These are phyloP conservation scores for Therioaphis trifolii DNA, from an alignment of 2,888 invertebrate species.

Conservation along the genomic window DNA sequence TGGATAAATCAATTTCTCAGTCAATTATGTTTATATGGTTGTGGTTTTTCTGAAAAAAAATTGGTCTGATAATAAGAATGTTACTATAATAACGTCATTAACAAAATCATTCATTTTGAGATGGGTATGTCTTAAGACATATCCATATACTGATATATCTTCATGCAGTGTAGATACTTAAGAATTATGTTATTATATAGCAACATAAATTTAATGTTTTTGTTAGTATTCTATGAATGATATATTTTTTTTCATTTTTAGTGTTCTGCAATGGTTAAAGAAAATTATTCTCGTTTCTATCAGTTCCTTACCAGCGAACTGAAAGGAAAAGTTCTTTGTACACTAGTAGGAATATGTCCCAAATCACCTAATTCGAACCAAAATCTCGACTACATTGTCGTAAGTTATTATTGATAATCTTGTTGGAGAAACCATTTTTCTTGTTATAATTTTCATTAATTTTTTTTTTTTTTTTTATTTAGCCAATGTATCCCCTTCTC, in stretches of 20 bases:
- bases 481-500: constrained; percentile 46
- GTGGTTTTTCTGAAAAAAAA: too few relatives aligned
- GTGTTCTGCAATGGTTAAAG: constrained; percentile 81
- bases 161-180: too few relatives aligned
- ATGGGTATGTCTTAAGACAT: too few relatives aligned
- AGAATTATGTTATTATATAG: too few relatives aligned
- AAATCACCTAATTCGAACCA: constrained; percentile 66
- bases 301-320: constrained; percentile 77
- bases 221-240: constrained; percentile 11
- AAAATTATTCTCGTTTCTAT: constrained; percentile 83
- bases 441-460: background rate
- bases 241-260: constrained; percentile 61
- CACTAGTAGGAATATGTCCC: constrained; percentile 78
- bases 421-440: constrained; percentile 35
- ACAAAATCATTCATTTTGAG: too few relatives aligned
- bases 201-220: constrained; percentile 33
- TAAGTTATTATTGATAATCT: constrained; percentile 66
- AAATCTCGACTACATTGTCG: constrained; percentile 58
- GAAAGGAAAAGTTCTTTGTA: constrained; percentile 78
- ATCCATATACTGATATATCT: too few relatives aligned
- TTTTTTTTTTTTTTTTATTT: background rate
- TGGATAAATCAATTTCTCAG: background rate
- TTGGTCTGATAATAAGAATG: too few relatives aligned
- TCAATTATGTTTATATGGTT: too few relatives aligned
- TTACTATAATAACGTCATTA: too few relatives aligned